These are phyloP conservation scores for Drosophila yooni DNA, from an alignment of 2,888 invertebrate genomes.

Conservation along the genomic window DNA sequence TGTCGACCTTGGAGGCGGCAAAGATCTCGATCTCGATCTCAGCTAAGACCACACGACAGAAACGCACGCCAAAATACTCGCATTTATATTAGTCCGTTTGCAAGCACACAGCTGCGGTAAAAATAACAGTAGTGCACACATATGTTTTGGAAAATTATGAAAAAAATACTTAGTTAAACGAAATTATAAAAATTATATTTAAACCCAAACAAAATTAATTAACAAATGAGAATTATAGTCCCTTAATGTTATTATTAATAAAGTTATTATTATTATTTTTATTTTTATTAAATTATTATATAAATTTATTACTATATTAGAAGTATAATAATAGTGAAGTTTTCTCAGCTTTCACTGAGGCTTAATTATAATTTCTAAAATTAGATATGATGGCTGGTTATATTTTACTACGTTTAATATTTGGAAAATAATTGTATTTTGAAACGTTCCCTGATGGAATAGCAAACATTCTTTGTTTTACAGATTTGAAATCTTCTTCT, in stretches of 20 bases:
- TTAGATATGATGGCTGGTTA: neutral
- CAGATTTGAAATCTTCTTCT: neutral
- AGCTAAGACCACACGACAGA: constrained; percentile 33
- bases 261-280: neutral
- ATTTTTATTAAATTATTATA: neutral
- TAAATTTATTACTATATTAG: neutral
- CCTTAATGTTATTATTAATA: neutral
- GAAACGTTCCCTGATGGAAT: neutral
- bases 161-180: neutral
- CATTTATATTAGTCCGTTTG: constrained; percentile 10
- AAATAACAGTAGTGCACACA: neutral
- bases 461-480: neutral
- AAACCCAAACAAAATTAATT: neutral
- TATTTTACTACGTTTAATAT: neutral
- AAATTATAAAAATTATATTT: neutral
- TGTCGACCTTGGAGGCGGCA: constrained; percentile 66
- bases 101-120: neutral
- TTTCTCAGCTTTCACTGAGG: neutral
- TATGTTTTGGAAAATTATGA: neutral
- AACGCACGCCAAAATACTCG: constrained; percentile 24
- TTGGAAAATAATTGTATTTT: neutral
- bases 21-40: constrained; percentile 51
- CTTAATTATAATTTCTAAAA: neutral
- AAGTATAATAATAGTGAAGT: neutral
- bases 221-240: too few relatives aligned